Conservation (phyloP, 2,113 vertebrate genomes). For the Brachypteracias leptosomus region DNA sequence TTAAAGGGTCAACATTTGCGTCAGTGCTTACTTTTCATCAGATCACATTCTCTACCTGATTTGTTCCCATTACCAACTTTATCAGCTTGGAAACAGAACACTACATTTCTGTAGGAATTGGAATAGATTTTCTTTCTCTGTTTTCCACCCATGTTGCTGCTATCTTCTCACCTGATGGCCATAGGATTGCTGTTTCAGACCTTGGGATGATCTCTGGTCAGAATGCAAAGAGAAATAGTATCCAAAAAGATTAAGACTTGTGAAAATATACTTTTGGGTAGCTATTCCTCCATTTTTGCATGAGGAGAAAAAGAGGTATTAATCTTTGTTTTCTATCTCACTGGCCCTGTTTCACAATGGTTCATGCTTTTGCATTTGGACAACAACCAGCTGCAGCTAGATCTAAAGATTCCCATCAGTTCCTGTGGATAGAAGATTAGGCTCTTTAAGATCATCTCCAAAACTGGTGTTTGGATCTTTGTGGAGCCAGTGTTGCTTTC, state of each 20-base stretch:
- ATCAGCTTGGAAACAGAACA: neutral
- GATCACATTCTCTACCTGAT: neutral
- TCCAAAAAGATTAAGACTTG: neutral
- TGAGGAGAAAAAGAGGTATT: neutral
- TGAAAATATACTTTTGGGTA: neutral
- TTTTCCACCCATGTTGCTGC: neutral
- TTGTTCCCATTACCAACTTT: neutral
- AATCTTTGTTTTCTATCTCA: neutral
- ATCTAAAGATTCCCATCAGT: neutral
- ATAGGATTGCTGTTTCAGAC: neutral
- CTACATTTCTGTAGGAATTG: neutral
- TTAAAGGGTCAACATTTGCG: neutral
- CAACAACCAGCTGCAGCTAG: neutral
- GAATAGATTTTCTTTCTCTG: neutral
- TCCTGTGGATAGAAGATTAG: neutral
- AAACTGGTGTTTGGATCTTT: neutral
- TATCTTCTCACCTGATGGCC: rapidly evolving
- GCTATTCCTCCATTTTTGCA: neutral
- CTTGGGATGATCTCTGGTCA: neutral
- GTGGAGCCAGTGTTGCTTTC: neutral
- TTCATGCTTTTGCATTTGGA: neutral
- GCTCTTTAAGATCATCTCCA: neutral
- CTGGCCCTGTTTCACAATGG: neutral
- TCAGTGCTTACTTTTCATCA: neutral
- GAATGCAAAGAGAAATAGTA: neutral